A percentile compares a stretch with the other conserved stretches of the same genome.
Conservation (phyloP, 2,797 vertebrate species). For the Gobio occitaniae region DNA sequence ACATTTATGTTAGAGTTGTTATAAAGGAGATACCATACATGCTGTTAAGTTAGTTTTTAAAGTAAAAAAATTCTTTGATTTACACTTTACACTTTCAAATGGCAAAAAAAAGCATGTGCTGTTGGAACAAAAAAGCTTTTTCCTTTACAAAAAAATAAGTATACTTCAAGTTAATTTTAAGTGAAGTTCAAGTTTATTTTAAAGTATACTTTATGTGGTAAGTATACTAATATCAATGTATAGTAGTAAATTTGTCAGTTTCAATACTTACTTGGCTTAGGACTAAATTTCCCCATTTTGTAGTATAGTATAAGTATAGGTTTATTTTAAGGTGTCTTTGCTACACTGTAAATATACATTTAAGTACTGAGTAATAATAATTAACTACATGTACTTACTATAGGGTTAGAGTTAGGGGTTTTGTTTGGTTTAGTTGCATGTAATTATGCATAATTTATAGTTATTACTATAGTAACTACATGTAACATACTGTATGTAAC, state of each 20-base stretch:
- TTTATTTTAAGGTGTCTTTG: no score
- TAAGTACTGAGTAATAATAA: no score
- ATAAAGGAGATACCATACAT: background rate
- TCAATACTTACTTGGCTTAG: background rate
- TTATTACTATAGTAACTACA: no score
- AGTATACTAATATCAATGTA: background rate
- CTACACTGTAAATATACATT: no score
- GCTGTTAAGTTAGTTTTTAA: background rate
- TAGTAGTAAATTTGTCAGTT: background rate
- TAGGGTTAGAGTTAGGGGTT: no score
- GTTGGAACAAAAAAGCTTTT: background rate
- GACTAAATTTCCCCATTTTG: no score
- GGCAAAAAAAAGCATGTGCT: background rate
- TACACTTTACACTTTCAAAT: background rate
- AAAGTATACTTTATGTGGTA: background rate
- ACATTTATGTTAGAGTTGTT: background rate
- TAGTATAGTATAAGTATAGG: no score
- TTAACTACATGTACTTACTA: no score
- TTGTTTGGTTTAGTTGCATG: no score
- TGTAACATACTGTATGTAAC: no score
- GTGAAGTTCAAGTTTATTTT: no score
- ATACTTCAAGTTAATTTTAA: background rate
- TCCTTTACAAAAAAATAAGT: background rate
- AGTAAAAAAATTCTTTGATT: background rate
- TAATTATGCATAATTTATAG: no score